A percentile compares a stretch with the other conserved stretches of the same genome.
Evolutionary conservation across 2,113 vertebrate species (phyloP).

Genomic region (Lophochroa leadbeateri): DNA sequence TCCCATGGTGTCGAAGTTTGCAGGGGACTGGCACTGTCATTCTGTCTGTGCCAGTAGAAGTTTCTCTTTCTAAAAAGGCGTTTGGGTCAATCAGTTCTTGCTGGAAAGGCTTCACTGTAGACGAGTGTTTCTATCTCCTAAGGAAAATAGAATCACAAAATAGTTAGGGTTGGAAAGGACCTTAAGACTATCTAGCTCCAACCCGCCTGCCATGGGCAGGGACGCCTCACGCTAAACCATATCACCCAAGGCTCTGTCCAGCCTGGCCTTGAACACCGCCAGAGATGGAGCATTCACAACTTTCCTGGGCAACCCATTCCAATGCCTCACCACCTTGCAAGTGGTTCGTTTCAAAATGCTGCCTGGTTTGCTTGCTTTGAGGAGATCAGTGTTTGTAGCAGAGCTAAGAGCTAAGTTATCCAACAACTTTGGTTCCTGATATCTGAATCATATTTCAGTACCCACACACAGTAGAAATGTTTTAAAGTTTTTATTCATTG

Average conservation of each 20-base stretch:
- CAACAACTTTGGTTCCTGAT: background rate
- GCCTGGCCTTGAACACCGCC: too few relatives aligned
- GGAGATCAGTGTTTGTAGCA: background rate
- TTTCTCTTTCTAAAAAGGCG: background rate
- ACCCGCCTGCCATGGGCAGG: too few relatives aligned
- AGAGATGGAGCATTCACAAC: too few relatives aligned
- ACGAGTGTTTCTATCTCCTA: background rate
- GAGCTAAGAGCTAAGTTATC: background rate
- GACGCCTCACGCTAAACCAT: too few relatives aligned
- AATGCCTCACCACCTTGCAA: background rate
- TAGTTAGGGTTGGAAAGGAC: too few relatives aligned
- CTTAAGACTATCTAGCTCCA: too few relatives aligned
- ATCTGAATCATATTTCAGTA: background rate
- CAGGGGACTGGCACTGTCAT: background rate
- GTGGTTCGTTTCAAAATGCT: background rate
- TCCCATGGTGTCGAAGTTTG: background rate
- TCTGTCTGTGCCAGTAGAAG: background rate
- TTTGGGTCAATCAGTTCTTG: background rate
- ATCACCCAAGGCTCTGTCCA: too few relatives aligned
- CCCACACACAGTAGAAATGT: background rate
- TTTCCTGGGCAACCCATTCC: too few relatives aligned
- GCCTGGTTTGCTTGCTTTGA: background rate
- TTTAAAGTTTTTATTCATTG: background rate
- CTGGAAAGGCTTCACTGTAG: background rate
- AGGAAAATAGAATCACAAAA: background rate